Conservation (phyloP, 2,888 invertebrate genomes). For the Ctena decussata region DNA sequence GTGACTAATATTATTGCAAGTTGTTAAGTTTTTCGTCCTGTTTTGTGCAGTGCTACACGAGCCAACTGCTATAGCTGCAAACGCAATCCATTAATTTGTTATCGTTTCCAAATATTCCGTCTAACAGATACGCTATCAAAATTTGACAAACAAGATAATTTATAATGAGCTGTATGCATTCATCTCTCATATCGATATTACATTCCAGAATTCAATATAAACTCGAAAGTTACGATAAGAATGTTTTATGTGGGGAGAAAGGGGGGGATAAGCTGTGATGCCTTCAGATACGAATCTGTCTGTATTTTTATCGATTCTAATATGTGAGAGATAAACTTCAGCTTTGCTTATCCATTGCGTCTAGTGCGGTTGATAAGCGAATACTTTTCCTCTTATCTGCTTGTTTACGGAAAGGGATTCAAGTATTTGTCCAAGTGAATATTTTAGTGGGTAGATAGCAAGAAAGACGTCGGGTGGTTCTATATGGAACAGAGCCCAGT, state of each 20-base stretch:
- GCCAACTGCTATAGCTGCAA: not conserved
- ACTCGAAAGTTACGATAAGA: conserved; percentile 27
- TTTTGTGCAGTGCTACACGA: too few relatives aligned
- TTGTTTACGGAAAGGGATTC: not conserved
- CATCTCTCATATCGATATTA: conserved; percentile 29
- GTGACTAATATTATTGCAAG: too few relatives aligned
- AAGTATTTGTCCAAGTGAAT: conserved; percentile 30
- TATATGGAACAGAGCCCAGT: too few relatives aligned
- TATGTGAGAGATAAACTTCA: conserved; percentile 27
- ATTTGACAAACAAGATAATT: conserved; percentile 52
- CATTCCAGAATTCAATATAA: conserved; percentile 43
- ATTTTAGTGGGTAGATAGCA: conserved; percentile 25
- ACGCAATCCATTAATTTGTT: not conserved
- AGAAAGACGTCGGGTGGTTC: not conserved
- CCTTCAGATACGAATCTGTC: conserved; percentile 26
- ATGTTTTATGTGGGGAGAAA: conserved; percentile 36
- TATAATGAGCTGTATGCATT: conserved; percentile 27
- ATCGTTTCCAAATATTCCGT: not conserved
- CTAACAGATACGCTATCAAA: conserved; percentile 31
- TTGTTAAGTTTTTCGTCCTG: too few relatives aligned
- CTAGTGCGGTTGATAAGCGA: conserved; percentile 9
- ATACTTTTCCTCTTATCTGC: conserved; percentile 1
- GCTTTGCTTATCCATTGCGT: conserved; percentile 20
- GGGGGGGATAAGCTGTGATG: conserved; percentile 37
- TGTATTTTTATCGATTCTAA: conserved; percentile 42